A percentile compares a stretch with the other conserved stretches of the same genome.
phyloP scores from a whole-genome alignment of 1,140 invertebrate species.

The Heterodera schachtii region DNA sequence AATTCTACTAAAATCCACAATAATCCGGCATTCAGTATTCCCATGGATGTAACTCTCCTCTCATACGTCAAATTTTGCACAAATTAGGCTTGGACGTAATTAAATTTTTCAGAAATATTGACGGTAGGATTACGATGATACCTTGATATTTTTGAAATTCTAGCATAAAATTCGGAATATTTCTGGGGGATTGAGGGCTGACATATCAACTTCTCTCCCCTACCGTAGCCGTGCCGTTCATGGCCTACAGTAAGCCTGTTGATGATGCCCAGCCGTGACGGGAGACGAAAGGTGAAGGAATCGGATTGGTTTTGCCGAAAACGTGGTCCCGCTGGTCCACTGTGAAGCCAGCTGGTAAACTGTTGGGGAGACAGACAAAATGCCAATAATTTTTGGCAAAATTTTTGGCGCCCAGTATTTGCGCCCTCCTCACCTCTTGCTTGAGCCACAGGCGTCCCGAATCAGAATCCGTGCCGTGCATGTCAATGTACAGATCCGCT shows the following conservation, averaged over 20 bases:
- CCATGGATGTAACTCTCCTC: too few species aligned
- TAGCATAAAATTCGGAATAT: too few species aligned
- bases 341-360: slow-evolving; percentile 55
- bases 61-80: too few species aligned
- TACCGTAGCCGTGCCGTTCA: slow-evolving; percentile 46
- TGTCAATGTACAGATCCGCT: slow-evolving; percentile 41
- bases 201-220: background rate
- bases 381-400: slow-evolving; percentile 19
- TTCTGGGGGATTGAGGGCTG: too few species aligned
- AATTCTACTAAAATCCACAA: too few species aligned
- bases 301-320: slow-evolving; percentile 48
- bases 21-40: too few species aligned
- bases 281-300: slow-evolving; percentile 40
- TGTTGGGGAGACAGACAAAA: slow-evolving; percentile 17
- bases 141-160: background rate
- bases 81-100: too few species aligned
- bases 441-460: slow-evolving; percentile 39
- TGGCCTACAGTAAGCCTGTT: slow-evolving; percentile 44
- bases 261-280: slow-evolving; percentile 37
- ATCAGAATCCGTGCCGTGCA: slow-evolving; percentile 35
- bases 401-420: background rate
- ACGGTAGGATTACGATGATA: background rate
- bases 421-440: slow-evolving; percentile 35
- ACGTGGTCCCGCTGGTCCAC: slow-evolving; percentile 23
- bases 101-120: too few species aligned